These are phyloP conservation scores for Drosophila willistoni DNA, from an alignment of 1,140 invertebrate species.

Conservation along the genomic window DNA sequence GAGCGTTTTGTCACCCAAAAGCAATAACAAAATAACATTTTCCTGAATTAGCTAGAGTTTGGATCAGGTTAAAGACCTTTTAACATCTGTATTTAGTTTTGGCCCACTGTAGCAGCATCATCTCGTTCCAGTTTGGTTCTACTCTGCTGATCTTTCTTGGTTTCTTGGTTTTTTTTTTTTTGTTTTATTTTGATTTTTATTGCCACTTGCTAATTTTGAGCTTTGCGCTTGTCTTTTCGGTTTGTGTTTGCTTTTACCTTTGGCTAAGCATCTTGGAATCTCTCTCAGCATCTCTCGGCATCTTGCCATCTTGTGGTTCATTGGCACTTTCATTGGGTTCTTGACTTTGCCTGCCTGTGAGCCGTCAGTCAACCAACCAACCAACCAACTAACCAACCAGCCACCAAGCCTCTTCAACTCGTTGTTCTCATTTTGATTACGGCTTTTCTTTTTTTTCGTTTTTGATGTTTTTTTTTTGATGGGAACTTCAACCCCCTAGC, in stretches of 20 bases:
- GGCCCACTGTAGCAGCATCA: slow-evolving; percentile 41
- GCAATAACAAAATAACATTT: not conserved
- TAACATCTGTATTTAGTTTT: not conserved
- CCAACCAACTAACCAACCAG: too few relatives aligned
- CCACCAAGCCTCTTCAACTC: slow-evolving; percentile 4
- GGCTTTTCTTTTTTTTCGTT: slow-evolving; percentile 3
- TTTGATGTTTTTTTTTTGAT: slow-evolving; percentile 2
- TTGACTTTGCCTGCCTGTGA: slow-evolving; percentile 20
- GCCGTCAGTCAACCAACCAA: too few relatives aligned
- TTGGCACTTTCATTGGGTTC: slow-evolving; percentile 41
- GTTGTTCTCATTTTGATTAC: slow-evolving; percentile 18
- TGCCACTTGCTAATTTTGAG: slow-evolving; percentile 53
- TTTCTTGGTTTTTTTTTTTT: slow-evolving; percentile 22
- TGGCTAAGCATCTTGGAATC: not conserved
- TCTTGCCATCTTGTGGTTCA: slow-evolving; percentile 38
- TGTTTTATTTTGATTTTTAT: slow-evolving; percentile 42
- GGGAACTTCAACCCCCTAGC: slow-evolving; percentile 6
- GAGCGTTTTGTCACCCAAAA: not conserved
- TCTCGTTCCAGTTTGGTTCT: slow-evolving; percentile 44
- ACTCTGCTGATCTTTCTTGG: slow-evolving; percentile 15
- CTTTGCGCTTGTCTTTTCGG: slow-evolving; percentile 32
- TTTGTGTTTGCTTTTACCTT: slow-evolving; percentile 7
- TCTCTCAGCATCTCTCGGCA: slow-evolving; percentile 17
- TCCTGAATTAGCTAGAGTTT: too few relatives aligned
- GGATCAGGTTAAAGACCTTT: too few relatives aligned